A percentile compares a stretch with the other conserved stretches of the same genome.
Evolutionary conservation across 2,113 vertebrate genomes (phyloP).

Genomic region (Embiotoca jacksoni): DNA sequence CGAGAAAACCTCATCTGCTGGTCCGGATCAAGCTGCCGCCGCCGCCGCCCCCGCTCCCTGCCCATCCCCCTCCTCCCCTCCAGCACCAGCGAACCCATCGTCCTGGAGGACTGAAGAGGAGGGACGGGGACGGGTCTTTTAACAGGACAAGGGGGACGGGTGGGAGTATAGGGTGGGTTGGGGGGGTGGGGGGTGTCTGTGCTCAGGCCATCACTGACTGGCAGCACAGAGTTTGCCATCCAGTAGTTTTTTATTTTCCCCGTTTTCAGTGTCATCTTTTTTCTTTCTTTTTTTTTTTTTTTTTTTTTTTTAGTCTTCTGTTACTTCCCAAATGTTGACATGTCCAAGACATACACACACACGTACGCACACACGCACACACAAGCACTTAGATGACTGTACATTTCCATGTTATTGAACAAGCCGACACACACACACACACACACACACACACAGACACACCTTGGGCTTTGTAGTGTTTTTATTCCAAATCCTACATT

Average conservation of each 20-base stretch:
- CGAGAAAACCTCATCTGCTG: slow-evolving; percentile 90
- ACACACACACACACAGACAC: slow-evolving; percentile 28
- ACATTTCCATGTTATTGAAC: neutral
- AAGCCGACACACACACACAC: slow-evolving; percentile 6
- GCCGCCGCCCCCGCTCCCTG: slow-evolving; percentile 80
- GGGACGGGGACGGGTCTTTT: slow-evolving; percentile 6
- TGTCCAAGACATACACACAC: slow-evolving; percentile 43
- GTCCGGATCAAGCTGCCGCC: slow-evolving; percentile 89
- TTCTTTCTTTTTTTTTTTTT: no score
- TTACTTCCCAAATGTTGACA: slow-evolving; percentile 55
- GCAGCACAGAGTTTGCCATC: slow-evolving; percentile 51
- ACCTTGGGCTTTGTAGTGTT: slow-evolving; percentile 66
- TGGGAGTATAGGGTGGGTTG: neutral
- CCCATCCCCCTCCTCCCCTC: slow-evolving; percentile 86
- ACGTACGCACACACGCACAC: slow-evolving; percentile 22
- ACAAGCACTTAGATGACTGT: slow-evolving; percentile 8
- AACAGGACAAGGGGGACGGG: slow-evolving; percentile 45
- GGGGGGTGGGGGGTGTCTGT: slow-evolving; percentile 38
- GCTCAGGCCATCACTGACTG: slow-evolving; percentile 40
- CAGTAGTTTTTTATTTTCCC: slow-evolving; percentile 65
- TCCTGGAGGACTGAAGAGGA: slow-evolving; percentile 90
- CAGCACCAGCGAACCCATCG: slow-evolving; percentile 94
- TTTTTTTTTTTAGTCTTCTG: slow-evolving; percentile 53
- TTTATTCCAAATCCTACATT: slow-evolving; percentile 67
- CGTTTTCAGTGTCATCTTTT: slow-evolving; percentile 59